phyloP scores from a whole-genome alignment of 2,888 invertebrate species.

The Cremastinae sp. region DNA sequence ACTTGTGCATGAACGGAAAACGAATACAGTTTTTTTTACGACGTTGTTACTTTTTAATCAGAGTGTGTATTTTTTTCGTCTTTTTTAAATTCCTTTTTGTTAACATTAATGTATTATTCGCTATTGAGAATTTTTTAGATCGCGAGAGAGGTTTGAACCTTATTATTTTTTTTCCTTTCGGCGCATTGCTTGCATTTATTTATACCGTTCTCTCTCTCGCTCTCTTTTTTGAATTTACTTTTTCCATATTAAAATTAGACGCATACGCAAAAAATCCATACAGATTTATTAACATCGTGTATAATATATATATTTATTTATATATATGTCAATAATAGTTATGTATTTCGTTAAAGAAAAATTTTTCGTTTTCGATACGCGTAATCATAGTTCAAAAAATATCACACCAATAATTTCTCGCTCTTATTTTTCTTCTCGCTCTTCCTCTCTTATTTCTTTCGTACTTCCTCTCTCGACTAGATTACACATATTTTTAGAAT shows the following conservation, averaged over 20 bases:
- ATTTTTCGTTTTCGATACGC: slow-evolving; percentile 46
- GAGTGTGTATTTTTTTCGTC: slow-evolving; percentile 1
- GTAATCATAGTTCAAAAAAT: slow-evolving; percentile 60
- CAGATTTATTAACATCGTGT: slow-evolving; percentile 56
- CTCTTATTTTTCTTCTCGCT: slow-evolving; percentile 13
- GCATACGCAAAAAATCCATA: slow-evolving; percentile 53
- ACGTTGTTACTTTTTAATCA: slow-evolving; percentile 33
- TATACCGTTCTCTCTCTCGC: slow-evolving; percentile 31
- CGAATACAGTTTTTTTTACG: slow-evolving; percentile 58
- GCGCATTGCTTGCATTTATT: slow-evolving; percentile 11
- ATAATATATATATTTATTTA: slow-evolving; percentile 25
- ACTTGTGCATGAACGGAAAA: slow-evolving; percentile 48
- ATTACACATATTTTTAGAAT: slow-evolving; percentile 58
- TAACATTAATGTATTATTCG: neutral
- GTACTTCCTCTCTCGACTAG: slow-evolving; percentile 47
- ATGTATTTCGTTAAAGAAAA: slow-evolving; percentile 49
- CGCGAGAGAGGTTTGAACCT: neutral
- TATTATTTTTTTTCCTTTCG: neutral
- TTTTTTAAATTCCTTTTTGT: slow-evolving; percentile 11
- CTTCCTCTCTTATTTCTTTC: slow-evolving; percentile 29
- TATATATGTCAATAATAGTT: slow-evolving; percentile 43
- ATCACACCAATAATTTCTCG: slow-evolving; percentile 55
- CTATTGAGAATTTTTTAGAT: neutral
- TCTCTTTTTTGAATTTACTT: slow-evolving; percentile 11
- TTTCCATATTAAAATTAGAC: slow-evolving; percentile 49